Base-by-base conservation (phyloP, 1,140 invertebrate species). In the Nymphalis io region DNA sequence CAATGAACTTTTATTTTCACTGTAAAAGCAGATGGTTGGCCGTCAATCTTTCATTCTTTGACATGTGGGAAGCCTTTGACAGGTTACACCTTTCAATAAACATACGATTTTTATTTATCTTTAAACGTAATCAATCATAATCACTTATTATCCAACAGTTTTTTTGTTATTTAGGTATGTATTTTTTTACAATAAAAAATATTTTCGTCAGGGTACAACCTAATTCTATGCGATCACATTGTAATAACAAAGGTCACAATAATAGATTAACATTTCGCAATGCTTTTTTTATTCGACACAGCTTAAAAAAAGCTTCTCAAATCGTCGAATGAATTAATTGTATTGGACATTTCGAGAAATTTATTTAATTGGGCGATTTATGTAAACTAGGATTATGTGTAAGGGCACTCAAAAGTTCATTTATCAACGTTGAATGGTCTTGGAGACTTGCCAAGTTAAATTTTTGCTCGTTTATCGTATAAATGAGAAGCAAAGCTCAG, bases 391-490 rank as follows among this genome's bases (percentile, higher is more conserved):
- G 60, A 62, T 73, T 66, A 70, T 61, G 69, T 70, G 42, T 76
- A 72, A 76, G 68, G 62, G 60, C 51, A 62, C 72, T 76, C 70
- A 69, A 75, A 66, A 73, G 62, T 68, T 66, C 70, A 79, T 80
- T 78, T 76, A 69, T 82, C 78, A 80, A 68, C 55, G 68, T 69
- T 73, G 57, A 78, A 74, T 68, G 72, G 64, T 55, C 74, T 80
- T 84, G 82, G 82, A 84, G 65, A 61, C 61, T 55, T 48, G 82
- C 78, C 82, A 84, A 84, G 60, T 75, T 72, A 69, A 68, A 68
- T 73, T 81, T 79, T 78, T 70, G 71, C 71, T 75, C 65, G 68
- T 60, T 65, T 71, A 61, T 70, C 51, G 27, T 68, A 57, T 55
- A 74, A 75, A 80, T 75, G 40, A 70, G 70, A 62, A 70, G 38